phyloP scores from a whole-genome alignment of 2,888 invertebrate genomes.

The Diloba caeruleocephala region DNA sequence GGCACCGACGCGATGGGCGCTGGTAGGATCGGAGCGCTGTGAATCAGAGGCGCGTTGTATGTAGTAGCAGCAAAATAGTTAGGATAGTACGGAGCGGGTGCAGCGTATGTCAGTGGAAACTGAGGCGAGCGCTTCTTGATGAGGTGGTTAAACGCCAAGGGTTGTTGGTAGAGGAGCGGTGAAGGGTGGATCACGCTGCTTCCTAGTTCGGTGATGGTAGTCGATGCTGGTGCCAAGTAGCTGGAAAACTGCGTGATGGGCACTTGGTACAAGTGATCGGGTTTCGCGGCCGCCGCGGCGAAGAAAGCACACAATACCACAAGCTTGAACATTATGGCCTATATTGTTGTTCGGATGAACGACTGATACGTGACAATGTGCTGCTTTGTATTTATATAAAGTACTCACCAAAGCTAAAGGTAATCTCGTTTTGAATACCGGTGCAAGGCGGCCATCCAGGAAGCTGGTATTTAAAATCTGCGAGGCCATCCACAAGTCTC shows the following conservation, averaged over 20 bases:
- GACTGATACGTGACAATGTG: constrained; percentile 73
- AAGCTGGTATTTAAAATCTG: constrained; percentile 79
- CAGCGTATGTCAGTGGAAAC: constrained; percentile 43
- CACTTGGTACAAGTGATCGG: constrained; percentile 49
- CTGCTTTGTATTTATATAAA: constrained; percentile 79
- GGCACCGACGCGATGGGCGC: constrained; percentile 48
- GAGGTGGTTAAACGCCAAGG: constrained; percentile 67
- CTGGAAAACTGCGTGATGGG: constrained; percentile 60
- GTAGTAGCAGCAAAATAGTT: constrained; percentile 57
- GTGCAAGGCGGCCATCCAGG: constrained; percentile 77
- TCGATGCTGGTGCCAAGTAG: constrained; percentile 68
- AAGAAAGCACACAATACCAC: constrained; percentile 90
- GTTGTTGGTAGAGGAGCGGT: constrained; percentile 69
- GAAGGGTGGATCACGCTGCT: constrained; percentile 82
- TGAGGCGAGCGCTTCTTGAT: constrained; percentile 69
- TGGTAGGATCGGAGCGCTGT: constrained; percentile 46
- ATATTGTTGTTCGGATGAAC: constrained; percentile 76
- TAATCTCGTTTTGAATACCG: constrained; percentile 79
- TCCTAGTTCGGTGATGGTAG: constrained; percentile 75
- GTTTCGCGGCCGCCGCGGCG: constrained; percentile 86
- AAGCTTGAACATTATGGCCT: constrained; percentile 85
- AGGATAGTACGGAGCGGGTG: constrained; percentile 52
- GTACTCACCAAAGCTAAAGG: constrained; percentile 73
- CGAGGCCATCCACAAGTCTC: constrained; percentile 73
- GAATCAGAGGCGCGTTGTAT: constrained; percentile 48